Base-by-base conservation (phyloP, 2,113 vertebrate genomes). In the Ophthalmotilapia sp. region DNA sequence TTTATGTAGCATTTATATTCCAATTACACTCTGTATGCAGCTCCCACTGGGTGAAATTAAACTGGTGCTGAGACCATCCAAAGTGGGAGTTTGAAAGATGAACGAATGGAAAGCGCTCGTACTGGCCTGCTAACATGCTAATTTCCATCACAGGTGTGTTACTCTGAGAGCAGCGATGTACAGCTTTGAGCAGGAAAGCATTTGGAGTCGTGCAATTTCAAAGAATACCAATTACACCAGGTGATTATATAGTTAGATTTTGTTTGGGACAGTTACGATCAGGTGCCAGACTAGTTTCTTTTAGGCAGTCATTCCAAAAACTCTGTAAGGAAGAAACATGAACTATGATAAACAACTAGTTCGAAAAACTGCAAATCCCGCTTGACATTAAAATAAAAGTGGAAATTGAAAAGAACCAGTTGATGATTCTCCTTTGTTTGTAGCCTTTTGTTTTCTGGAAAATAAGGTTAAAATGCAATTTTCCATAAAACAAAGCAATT, bases 21-120 rank as follows among this genome's bases (percentile, higher is more conserved):
- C 49, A 86, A 56, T 88, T 90, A 77, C 58, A 83, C 83, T 84
- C 47, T 21, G 62, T 77, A 17, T 90, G 65, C 75, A 83, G 81
- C 90, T 89, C 87, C 81, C 88, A 89, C 23, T 68, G 80, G 91
- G 84, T 60, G 49, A 81, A 77, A 87, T 90, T 60, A 83, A 85
- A 82, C 31, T 40, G 45, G 9, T 47, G 85, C 80, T 26, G 45
- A 86, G 17, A 86, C 17, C 4, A 60, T 11, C 82, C 40, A 83
- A 56, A 58, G 49, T 65, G 51, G 65, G 79, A 49, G 42, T 80
- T 79, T 82, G 73, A 79, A 33, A 65, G 68, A 85, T 68, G 23
- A 68, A 29, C 42, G 36, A 65, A 58, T 45, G 73, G 42, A 79
- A 85, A 80, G 42, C 2, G 6, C 56, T 80, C 29, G 3, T 62